Evolutionary conservation across 2,113 vertebrate species (phyloP).

Genomic region (Hyperopisus bebe): DNA sequence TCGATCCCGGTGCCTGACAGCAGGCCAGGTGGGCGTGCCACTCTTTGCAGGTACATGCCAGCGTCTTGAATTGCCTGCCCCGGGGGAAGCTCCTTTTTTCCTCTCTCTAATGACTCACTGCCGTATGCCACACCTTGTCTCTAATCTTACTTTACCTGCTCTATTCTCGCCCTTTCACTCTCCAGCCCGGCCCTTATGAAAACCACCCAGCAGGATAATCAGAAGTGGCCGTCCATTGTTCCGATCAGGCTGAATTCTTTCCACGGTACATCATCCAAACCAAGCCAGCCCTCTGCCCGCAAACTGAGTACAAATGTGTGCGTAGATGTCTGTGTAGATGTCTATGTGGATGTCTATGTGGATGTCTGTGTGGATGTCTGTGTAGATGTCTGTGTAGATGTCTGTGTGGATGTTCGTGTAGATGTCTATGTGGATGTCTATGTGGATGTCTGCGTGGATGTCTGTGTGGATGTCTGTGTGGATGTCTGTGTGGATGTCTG

Average conservation of each 20-base stretch:
- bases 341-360: no score
- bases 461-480: no score
- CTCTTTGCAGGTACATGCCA: conserved; percentile 41
- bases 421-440: no score
- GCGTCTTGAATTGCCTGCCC: conserved; percentile 41
- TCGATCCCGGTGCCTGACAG: neutral
- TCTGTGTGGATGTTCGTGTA: no score
- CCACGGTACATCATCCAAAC: neutral
- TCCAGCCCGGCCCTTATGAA: neutral
- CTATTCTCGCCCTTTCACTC: neutral
- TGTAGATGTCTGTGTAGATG: no score
- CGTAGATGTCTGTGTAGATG: no score
- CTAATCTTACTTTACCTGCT: neutral
- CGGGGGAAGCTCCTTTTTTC: conserved; percentile 38
- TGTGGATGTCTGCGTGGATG: no score
- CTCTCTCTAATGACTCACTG: conserved; percentile 30
- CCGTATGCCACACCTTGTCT: conserved; percentile 31
- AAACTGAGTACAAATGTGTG: neutral
- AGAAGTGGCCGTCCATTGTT: neutral
- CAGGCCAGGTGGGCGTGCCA: conserved; percentile 28
- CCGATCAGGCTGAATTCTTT: neutral
- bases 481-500: no score
- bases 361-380: no score
- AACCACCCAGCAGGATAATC: neutral
- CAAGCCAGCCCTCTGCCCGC: neutral